Percentiles rank a stretch among this genome's conserved stretches.
Evolutionary conservation across 2,113 vertebrate genomes (phyloP).

Genomic region (Dryoscopus gambensis): DNA sequence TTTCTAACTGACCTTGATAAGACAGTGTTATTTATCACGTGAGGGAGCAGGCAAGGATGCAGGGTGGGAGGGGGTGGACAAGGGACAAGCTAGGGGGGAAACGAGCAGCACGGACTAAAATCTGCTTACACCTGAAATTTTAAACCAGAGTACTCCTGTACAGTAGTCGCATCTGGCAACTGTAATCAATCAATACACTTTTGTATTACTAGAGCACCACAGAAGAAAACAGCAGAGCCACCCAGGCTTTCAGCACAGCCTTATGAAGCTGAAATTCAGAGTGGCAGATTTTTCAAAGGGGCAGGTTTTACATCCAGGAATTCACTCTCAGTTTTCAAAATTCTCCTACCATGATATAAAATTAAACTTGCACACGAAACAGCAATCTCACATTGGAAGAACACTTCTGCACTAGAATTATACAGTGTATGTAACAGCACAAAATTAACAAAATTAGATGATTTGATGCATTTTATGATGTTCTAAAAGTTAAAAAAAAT

Average conservation of each 20-base stretch:
- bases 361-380: neutral
- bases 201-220: neutral
- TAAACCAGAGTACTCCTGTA: neutral
- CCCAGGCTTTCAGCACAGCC: neutral
- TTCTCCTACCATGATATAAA: neutral
- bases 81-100: conserved; percentile 27
- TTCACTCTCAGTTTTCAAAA: neutral
- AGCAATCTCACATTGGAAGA: fast-evolving
- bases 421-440: neutral
- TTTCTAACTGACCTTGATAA: conserved; percentile 82
- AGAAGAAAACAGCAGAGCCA: neutral
- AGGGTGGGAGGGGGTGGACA: neutral
- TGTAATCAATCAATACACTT: conserved; percentile 5
- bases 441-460: neutral
- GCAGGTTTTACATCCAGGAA: neutral
- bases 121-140: conserved; percentile 51
- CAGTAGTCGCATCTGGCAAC: neutral
- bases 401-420: neutral
- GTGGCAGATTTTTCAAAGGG: neutral
- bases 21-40: conserved; percentile 79
- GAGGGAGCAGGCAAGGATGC: conserved; percentile 63
- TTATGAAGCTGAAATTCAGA: neutral
- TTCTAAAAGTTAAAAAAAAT: neutral
- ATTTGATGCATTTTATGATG: neutral
- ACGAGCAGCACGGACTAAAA: conserved; percentile 34